Percentiles rank a stretch among this genome's conserved stretches.
Evolutionary conservation across 2,797 vertebrate species (phyloP).

Genomic region (Pyrocephalus nanus): DNA sequence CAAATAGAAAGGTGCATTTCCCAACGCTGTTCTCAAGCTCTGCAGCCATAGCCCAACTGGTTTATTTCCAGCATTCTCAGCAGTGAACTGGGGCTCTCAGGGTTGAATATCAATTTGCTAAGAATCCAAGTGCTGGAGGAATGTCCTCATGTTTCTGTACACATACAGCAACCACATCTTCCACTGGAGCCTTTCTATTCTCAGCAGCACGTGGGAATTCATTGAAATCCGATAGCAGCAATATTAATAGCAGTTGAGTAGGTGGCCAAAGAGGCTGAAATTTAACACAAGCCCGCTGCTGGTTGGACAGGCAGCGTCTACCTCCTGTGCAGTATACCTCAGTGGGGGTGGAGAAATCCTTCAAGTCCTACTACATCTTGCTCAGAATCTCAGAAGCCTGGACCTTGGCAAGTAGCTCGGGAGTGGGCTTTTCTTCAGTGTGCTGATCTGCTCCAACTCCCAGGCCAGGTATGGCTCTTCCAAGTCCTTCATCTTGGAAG

Average conservation of each 20-base stretch:
- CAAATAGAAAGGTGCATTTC: background rate
- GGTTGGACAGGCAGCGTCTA: background rate
- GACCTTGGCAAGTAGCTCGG: fast-evolving
- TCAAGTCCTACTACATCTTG: background rate
- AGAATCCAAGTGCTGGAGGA: constrained; percentile 8
- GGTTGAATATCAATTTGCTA: background rate
- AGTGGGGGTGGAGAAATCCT: background rate
- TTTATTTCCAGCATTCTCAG: background rate
- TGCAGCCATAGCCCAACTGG: background rate
- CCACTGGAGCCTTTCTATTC: constrained; percentile 62
- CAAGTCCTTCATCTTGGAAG: background rate
- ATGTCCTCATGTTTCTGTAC: constrained; percentile 44
- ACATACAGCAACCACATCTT: background rate
- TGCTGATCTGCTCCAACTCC: background rate
- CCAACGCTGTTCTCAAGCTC: background rate
- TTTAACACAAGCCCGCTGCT: background rate
- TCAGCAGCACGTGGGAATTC: constrained; percentile 62
- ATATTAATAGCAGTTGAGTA: constrained; percentile 71
- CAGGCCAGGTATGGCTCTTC: background rate
- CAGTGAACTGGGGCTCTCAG: background rate
- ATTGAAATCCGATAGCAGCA: constrained; percentile 67
- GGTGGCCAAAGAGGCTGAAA: constrained; percentile 60
- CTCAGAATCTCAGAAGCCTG: background rate
- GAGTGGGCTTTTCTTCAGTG: background rate
- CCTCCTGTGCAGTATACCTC: background rate